Evolutionary conservation across 2,113 vertebrate genomes (phyloP).

Genomic region (Podiceps cristatus): DNA sequence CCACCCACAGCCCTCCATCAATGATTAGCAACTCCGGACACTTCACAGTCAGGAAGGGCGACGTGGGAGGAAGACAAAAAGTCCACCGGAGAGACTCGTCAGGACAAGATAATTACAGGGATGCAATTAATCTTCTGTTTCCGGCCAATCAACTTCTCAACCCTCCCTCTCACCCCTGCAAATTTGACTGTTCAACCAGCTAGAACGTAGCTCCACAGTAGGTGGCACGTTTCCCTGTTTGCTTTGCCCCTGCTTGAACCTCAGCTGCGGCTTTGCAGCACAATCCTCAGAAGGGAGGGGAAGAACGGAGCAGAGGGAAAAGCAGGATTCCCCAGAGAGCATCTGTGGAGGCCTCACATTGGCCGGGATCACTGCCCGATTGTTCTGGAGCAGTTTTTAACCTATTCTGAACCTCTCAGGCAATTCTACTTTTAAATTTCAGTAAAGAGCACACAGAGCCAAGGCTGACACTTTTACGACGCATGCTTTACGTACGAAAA

Average conservation of each 20-base stretch:
- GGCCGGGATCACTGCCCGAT: rapidly evolving
- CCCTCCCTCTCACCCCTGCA: background rate
- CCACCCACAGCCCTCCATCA: background rate
- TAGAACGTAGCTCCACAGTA: rapidly evolving
- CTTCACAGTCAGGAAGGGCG: background rate
- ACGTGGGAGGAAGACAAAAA: background rate
- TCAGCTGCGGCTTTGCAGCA: background rate
- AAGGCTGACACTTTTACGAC: background rate
- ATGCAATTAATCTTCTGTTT: background rate
- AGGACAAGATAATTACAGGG: conserved; percentile 27
- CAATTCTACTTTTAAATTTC: background rate
- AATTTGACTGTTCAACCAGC: background rate
- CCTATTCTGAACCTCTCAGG: background rate
- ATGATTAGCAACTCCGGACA: background rate
- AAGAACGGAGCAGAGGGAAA: background rate
- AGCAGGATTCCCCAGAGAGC: background rate
- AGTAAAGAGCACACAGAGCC: background rate
- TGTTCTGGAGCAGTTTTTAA: background rate
- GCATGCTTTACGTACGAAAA: background rate
- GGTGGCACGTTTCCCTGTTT: background rate
- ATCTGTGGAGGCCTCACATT: background rate
- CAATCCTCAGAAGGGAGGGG: rapidly evolving
- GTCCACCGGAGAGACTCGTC: background rate
- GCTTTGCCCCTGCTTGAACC: background rate
- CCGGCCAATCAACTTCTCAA: background rate